phyloP scores from a whole-genome alignment of 2,888 invertebrate species.

The Callyntrura guangdongensis region DNA sequence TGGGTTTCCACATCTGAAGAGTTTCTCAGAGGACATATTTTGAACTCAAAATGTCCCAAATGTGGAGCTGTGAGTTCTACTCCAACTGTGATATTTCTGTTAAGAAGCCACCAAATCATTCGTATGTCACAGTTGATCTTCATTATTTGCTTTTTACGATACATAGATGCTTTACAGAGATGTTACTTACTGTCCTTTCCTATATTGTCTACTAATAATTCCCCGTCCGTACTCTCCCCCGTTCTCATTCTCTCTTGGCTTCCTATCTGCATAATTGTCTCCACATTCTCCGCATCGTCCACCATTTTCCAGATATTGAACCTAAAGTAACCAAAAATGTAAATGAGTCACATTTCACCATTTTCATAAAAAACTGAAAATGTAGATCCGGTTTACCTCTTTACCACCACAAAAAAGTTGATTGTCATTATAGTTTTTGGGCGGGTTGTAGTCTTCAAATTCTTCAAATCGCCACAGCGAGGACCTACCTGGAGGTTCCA shows the following conservation, averaged over 20 bases:
- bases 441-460: constrained; percentile 64
- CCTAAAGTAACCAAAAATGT: constrained; percentile 47
- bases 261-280: constrained; percentile 67
- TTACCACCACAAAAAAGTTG: constrained; percentile 78
- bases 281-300: constrained; percentile 80
- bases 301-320: constrained; percentile 77
- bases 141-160: background rate
- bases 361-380: background rate
- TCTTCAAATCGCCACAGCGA: constrained; percentile 77
- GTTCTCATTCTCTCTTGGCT: constrained; percentile 78
- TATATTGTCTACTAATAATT: constrained; percentile 70
- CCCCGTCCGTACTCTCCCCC: constrained; percentile 77
- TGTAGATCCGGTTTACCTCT: constrained; percentile 53
- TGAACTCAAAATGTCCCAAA: constrained; percentile 79
- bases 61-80: constrained; percentile 78
- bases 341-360: background rate
- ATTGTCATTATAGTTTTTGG: constrained; percentile 78
- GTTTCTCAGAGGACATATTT: constrained; percentile 70
- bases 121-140: background rate
- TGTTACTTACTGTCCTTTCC: constrained; percentile 68
- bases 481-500: constrained; percentile 78
- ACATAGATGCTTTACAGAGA: background rate
- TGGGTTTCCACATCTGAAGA: constrained; percentile 68
- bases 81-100: constrained; percentile 59
- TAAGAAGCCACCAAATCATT: no score